These are phyloP conservation scores for Drosophila gunungcola DNA, from an alignment of 1,140 invertebrate genomes.

Conservation along the genomic window DNA sequence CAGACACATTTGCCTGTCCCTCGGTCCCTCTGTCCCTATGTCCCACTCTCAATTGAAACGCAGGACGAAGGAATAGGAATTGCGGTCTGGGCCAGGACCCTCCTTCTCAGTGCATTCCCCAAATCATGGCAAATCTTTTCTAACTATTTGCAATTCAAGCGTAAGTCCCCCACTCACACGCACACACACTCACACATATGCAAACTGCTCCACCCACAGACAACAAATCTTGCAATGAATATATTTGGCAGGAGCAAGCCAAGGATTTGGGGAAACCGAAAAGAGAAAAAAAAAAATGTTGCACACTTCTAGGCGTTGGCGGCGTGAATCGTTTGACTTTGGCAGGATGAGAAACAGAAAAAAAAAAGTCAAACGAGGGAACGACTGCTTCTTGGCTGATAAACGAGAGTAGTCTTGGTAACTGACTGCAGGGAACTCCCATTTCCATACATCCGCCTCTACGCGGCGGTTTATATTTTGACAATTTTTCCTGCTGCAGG, in stretches of 20 bases:
- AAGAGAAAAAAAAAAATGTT: conserved; percentile 40
- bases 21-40: background rate
- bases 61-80: conserved; percentile 26
- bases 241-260: conserved; percentile 63
- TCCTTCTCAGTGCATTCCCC: conserved; percentile 48
- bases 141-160: conserved; percentile 83
- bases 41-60: conserved; percentile 37
- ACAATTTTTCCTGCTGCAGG: conserved; percentile 59
- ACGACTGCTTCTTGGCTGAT: conserved; percentile 52
- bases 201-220: conserved; percentile 58
- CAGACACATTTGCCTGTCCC: conserved; percentile 48
- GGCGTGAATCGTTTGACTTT: conserved; percentile 72
- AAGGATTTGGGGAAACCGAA: conserved; percentile 13
- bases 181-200: conserved; percentile 48
- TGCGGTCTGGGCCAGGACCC: conserved; percentile 33
- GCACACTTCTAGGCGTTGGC: conserved; percentile 73
- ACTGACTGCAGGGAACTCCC: conserved; percentile 21
- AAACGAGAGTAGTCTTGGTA: conserved; percentile 68
- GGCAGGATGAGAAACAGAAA: background rate
- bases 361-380: conserved; percentile 10
- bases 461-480: conserved; percentile 71
- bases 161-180: conserved; percentile 60
- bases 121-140: conserved; percentile 80
- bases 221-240: conserved; percentile 79
- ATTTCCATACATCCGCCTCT: conserved; percentile 3